Percentiles rank a stretch among this genome's conserved stretches.
Evolutionary conservation across 1,140 invertebrate genomes (phyloP).

Genomic region (Sycophila sp.): DNA sequence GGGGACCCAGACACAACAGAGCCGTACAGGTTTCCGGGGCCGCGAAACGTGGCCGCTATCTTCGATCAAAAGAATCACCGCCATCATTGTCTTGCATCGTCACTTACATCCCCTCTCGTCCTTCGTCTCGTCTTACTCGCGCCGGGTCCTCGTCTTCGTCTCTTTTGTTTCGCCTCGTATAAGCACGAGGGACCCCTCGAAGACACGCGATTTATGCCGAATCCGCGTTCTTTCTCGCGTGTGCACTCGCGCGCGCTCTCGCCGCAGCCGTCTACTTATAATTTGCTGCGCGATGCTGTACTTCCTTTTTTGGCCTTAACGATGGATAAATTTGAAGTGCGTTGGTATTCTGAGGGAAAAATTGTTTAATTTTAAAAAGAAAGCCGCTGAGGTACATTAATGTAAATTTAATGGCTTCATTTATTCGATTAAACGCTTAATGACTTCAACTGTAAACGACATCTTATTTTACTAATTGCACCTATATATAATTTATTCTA

Average conservation of each 20-base stretch:
- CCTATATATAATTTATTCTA: no score
- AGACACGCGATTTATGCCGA: slow-evolving; percentile 20
- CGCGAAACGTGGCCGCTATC: slow-evolving; percentile 24
- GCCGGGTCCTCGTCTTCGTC: neutral
- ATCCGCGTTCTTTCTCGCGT: neutral
- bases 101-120: neutral
- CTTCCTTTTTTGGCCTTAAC: no score
- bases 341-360: no score
- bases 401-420: no score
- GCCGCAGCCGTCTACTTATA: neutral
- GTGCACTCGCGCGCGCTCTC: neutral
- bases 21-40: slow-evolving; percentile 4
- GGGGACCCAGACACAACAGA: neutral
- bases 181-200: neutral
- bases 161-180: neutral
- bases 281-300: neutral
- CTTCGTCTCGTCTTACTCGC: slow-evolving; percentile 3
- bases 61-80: slow-evolving; percentile 38
- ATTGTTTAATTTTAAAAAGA: no score
- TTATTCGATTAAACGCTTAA: no score
- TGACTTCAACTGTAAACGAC: no score
- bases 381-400: no score
- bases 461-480: no score
- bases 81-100: slow-evolving; percentile 32
- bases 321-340: no score